Evolutionary conservation across 2,113 vertebrate species (phyloP).

Genomic region (Sardina pilchardus): DNA sequence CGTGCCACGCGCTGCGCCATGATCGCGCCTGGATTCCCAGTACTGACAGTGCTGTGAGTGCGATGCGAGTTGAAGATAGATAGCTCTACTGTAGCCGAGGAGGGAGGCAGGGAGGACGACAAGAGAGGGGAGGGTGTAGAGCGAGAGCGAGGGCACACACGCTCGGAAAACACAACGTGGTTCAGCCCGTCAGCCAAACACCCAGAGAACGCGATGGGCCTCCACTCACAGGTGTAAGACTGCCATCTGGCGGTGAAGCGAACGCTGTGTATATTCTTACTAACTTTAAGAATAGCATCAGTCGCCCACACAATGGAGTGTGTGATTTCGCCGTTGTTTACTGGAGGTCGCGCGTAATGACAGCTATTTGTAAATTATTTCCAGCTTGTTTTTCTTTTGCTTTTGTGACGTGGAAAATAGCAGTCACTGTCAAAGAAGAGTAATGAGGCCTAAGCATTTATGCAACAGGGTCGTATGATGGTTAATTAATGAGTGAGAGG

Average conservation of each 20-base stretch:
- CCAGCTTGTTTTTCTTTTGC: neutral
- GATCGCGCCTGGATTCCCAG: conserved; percentile 64
- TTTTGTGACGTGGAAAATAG: neutral
- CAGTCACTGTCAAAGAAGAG: neutral
- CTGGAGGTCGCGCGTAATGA: neutral
- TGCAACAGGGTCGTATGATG: neutral
- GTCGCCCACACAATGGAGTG: neutral
- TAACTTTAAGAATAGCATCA: neutral
- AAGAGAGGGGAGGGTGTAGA: conserved; percentile 62
- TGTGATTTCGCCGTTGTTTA: neutral
- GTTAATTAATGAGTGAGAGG: neutral
- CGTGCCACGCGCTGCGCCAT: conserved; percentile 74
- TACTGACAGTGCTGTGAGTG: conserved; percentile 68
- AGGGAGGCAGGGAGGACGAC: conserved; percentile 58
- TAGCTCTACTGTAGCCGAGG: conserved; percentile 62
- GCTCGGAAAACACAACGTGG: conserved; percentile 71
- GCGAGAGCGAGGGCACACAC: conserved; percentile 60
- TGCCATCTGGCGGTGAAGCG: conserved; percentile 72
- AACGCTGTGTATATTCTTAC: neutral
- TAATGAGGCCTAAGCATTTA: neutral
- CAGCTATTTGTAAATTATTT: neutral
- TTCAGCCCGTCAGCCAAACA: conserved; percentile 55
- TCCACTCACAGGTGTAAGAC: conserved; percentile 46
- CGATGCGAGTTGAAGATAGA: conserved; percentile 69
- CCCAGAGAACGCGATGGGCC: conserved; percentile 42